phyloP scores from a whole-genome alignment of 2,888 invertebrate genomes.

The Julus scanicus region DNA sequence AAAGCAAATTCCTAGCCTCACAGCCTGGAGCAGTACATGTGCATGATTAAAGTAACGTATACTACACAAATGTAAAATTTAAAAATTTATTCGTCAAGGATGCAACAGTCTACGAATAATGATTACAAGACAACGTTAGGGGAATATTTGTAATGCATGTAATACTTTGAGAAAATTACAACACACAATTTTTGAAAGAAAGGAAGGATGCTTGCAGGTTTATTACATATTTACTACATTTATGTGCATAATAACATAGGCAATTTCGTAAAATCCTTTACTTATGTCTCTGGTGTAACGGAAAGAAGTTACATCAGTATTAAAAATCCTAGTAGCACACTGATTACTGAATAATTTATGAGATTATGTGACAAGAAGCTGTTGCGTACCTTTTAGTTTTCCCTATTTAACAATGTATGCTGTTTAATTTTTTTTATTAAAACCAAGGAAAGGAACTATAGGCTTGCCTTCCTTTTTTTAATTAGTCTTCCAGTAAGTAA shows the following conservation, averaged over 20 bases:
- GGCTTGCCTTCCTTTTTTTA: not conserved
- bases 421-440: constrained; percentile 5
- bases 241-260: constrained; percentile 8
- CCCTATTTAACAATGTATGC: not conserved
- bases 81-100: not conserved
- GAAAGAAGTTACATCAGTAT: not conserved
- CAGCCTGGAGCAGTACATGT: not conserved
- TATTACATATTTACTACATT: constrained; percentile 31
- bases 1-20: not conserved
- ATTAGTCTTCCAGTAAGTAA: not conserved
- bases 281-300: not conserved
- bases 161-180: not conserved
- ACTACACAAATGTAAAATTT: not conserved
- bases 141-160: not conserved
- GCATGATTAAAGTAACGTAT: not conserved
- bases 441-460: not conserved
- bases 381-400: not conserved
- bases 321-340: not conserved
- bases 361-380: not conserved
- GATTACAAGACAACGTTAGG: not conserved
- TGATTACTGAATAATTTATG: constrained; percentile 21
- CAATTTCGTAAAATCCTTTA: constrained; percentile 4
- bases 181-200: not conserved
- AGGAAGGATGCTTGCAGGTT: not conserved
- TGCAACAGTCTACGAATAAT: not conserved